Percentiles rank a stretch among this genome's conserved stretches.
Evolutionary conservation across 2,113 vertebrate genomes (phyloP).

Genomic region (Psittacus erithacus): DNA sequence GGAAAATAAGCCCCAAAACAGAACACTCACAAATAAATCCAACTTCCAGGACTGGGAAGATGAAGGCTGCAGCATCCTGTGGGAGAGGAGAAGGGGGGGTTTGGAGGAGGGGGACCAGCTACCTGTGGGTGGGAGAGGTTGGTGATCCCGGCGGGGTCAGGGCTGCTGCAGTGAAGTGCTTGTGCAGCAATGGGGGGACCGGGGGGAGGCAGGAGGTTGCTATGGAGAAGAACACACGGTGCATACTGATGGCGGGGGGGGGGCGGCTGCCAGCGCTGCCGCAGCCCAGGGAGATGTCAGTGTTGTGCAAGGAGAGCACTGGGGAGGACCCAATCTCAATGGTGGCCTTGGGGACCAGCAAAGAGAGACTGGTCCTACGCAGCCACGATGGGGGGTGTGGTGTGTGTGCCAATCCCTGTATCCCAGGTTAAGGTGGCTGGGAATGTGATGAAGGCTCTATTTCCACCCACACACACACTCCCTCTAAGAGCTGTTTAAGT

Average conservation of each 20-base stretch:
- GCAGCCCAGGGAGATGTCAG: background rate
- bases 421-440: background rate
- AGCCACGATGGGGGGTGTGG: background rate
- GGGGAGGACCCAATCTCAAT: too few relatives aligned
- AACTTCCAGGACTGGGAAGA: background rate
- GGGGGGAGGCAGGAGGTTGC: slow-evolving; percentile 46
- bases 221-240: slow-evolving; percentile 49
- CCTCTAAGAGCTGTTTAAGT: background rate
- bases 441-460: background rate
- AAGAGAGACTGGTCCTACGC: background rate
- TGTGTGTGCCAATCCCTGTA: background rate
- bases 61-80: background rate
- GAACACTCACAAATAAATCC: background rate
- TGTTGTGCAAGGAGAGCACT: background rate
- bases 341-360: background rate
- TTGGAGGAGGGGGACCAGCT: background rate
- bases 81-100: background rate
- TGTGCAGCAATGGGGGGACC: background rate
- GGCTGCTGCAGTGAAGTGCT: slow-evolving; percentile 15
- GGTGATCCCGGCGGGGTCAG: slow-evolving; percentile 50
- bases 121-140: slow-evolving; percentile 72
- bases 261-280: background rate
- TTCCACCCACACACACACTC: background rate
- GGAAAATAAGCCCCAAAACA: background rate
- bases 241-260: slow-evolving; percentile 64